Percentiles rank a stretch among this genome's conserved stretches.
These are phyloP conservation scores for Allolobophora icterica DNA, from an alignment of 2,888 invertebrate species.

Conservation along the genomic window DNA sequence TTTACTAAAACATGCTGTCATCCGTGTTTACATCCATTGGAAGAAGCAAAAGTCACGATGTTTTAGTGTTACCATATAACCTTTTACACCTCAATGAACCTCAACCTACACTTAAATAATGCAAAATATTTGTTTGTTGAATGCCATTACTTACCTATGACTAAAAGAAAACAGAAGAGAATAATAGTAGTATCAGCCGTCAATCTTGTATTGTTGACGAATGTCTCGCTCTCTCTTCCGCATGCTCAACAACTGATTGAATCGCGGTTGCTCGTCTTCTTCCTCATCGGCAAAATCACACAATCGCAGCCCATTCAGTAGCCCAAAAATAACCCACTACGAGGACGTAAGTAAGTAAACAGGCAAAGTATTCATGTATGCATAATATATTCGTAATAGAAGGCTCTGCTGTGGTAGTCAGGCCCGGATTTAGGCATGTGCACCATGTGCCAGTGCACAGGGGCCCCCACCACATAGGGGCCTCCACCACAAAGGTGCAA, in stretches of 20 bases:
- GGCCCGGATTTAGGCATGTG: no score
- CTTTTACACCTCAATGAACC: neutral
- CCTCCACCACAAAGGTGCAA: no score
- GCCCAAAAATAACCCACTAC: neutral
- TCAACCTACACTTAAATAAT: constrained; percentile 27
- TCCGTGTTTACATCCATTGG: neutral
- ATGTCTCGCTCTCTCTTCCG: neutral
- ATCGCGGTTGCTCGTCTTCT: neutral
- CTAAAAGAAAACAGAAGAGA: neutral
- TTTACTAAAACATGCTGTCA: neutral
- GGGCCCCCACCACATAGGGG: no score
- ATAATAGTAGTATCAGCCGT: neutral
- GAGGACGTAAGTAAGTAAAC: neutral
- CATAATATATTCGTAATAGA: no score
- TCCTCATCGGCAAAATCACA: neutral
- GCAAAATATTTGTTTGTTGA: neutral
- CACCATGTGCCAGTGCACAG: no score
- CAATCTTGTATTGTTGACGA: neutral
- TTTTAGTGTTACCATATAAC: neutral
- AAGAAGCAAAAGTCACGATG: neutral
- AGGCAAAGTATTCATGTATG: no score
- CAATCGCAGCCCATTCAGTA: neutral
- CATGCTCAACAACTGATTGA: constrained; percentile 5
- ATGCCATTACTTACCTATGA: neutral
- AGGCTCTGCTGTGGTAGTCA: no score